Evolutionary conservation across 2,888 invertebrate species (phyloP), one percentile per base, ranked within the genome.

Genomic region (Scaptomyza caliginosa): DNA sequence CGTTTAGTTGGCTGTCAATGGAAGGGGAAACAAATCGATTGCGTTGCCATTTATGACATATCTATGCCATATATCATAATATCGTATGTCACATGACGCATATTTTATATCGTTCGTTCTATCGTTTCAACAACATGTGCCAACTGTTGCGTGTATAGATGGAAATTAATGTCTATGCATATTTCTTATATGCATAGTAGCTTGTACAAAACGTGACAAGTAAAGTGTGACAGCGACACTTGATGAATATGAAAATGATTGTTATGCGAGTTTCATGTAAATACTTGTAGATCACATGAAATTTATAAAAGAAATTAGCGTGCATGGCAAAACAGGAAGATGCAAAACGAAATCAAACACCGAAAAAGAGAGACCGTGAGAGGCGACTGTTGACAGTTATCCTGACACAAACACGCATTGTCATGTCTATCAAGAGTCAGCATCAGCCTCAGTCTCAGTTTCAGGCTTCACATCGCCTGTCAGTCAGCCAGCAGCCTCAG

Each of bases 391-490:
- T 86, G 87, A 84, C 82, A 82, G 82, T 82, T 84, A 82, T 82
- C 82, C 82, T 85, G 82, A 86, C 82, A 86, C 66, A 84, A 86
- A 82, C 82, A 82, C 78, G 85, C 82, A 82, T 81, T 86, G 82
- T 86, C 76, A 81, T 81, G 85, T 84, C 82, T 86, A 81, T 86
- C 82, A 82, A 84, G 82, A 81, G 51, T 68, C 81, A 84, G 79
- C 42, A 39, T 46, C 72, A 67, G 40, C 30, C 28, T 38, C 39
- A 42, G 58, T 19, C 28, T 38, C 39, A 42, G 58, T 19, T 21
- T 51, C 42, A 10, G 58, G 6, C 78, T 54, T 62, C 54, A 67
- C 69, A 69, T 76, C 63, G 65, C 70, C 64, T 74, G 80, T 85
- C 86, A 85, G 64, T 85, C 77, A 84, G 13, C 13, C 32, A 32